Base-by-base conservation (phyloP, 2,888 invertebrate species). In the Alviniconcha strummeri region DNA sequence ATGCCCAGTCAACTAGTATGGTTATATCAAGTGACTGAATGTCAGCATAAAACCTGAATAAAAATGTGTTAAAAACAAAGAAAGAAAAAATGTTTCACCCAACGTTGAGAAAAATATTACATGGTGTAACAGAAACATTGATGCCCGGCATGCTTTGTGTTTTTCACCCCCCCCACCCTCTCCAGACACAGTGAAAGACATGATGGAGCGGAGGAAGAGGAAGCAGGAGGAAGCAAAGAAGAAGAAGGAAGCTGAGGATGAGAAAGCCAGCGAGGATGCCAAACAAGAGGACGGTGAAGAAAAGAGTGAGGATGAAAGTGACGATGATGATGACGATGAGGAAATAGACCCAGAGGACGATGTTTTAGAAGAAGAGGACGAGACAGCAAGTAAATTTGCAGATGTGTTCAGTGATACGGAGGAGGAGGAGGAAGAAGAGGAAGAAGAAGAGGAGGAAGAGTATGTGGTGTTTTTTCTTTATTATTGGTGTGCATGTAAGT, bases 361-460 rank as follows among this genome's bases (percentile, higher is more conserved):
- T 87, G 85, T 89, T 36, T 91, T 89, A 85, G 90, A 90, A 76
- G 88, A 88, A 52, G 91, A 91, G 19, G 92, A 92, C 74, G 88
- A 85, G 11, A 75, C 84, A 60, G 88, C 89, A 7, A 89, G 91
- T 86, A 90, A 90, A 83, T 93, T 93, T 88, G 87, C 88, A 75
- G 91, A 90, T 57, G 92, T 93, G 52, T 94, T 89, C 88, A 93
- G 93, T 87, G 94, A 94, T 84, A 91, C 91, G 56, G 94, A 93
- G 80, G 92, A 91, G 17, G 92, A 90, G n/a, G 91, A 91, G n/a
- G 90, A 90, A 15, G 91, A 90, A 36, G 91, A 91, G 17, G 88
- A 88, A 17, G 86, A 86, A 60, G 86, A 83, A 6, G 83, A 83
- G 11, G 84, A 78, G 74, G 82, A 83, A 19, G 80, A 67, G 77